A percentile compares a stretch with the other conserved stretches of the same genome.
phyloP scores from a whole-genome alignment of 2,113 vertebrate genomes.

The Triplophysa tibetana region DNA sequence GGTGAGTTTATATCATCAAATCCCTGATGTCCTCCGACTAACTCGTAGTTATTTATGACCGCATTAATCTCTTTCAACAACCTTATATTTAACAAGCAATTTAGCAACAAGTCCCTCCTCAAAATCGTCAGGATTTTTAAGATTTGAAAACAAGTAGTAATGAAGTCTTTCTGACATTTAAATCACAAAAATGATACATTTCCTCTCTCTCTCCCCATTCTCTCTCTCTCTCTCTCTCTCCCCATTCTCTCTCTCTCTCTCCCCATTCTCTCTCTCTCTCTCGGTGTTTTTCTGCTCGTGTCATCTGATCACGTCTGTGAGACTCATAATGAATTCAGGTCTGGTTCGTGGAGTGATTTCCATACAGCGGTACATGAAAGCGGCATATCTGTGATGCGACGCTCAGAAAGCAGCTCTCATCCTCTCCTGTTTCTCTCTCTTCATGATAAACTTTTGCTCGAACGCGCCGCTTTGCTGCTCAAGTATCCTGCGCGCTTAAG shows the following conservation, averaged over 20 bases:
- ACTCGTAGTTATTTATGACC: no score
- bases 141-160: no score
- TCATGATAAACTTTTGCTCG: background rate
- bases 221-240: no score
- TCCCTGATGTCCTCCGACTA: background rate
- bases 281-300: background rate
- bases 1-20: constrained; percentile 74
- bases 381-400: background rate
- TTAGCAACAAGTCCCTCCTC: no score
- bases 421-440: background rate
- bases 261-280: background rate
- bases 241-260: no score
- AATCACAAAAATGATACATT: no score
- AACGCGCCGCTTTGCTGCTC: background rate
- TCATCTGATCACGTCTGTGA: background rate
- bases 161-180: no score
- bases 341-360: background rate
- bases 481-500: constrained; percentile 27
- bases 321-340: background rate
- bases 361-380: background rate
- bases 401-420: no score
- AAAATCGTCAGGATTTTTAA: no score
- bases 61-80: no score
- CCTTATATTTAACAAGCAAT: no score
- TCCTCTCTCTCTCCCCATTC: constrained; percentile 7